phyloP scores from a whole-genome alignment of 30 jellyfish, hydroid and myxozoan genomes.

The Phacellophora camtschatica region DNA sequence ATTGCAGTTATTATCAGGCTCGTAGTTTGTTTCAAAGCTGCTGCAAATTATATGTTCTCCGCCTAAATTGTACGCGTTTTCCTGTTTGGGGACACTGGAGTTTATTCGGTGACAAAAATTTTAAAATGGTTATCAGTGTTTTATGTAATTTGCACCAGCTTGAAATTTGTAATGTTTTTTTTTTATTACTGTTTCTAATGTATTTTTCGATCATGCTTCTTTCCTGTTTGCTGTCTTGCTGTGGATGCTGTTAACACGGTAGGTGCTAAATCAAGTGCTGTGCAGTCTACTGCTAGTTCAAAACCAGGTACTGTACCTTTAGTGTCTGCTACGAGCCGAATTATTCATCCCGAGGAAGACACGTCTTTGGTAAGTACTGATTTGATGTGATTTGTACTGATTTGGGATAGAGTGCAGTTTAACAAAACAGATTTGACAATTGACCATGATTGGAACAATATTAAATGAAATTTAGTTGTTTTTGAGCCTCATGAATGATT shows the following conservation, averaged over 20 bases:
- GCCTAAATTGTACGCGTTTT: too few species aligned
- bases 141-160: neutral
- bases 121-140: neutral
- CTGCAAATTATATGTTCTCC: too few species aligned
- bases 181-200: neutral
- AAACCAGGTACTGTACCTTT: slow-evolving; percentile 90
- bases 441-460: too few species aligned
- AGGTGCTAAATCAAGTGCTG: slow-evolving; percentile 82
- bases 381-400: neutral
- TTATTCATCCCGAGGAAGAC: slow-evolving; percentile 95
- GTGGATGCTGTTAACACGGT: slow-evolving; percentile 75
- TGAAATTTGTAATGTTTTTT: neutral
- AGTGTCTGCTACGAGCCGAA: slow-evolving; percentile 97
- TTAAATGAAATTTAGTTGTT: too few species aligned
- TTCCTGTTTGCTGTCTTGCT: slow-evolving; percentile 50
- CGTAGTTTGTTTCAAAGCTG: too few species aligned
- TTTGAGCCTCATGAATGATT: too few species aligned
- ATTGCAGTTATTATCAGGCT: too few species aligned
- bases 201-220: slow-evolving; percentile 45
- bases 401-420: too few species aligned
- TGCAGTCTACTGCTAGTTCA: slow-evolving; percentile 43
- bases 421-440: too few species aligned
- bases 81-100: too few species aligned
- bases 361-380: slow-evolving; percentile 84
- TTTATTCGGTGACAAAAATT: neutral